These are phyloP conservation scores for Hirtodrosophila alboralis DNA, from an alignment of 2,888 invertebrate genomes.

Conservation along the genomic window DNA sequence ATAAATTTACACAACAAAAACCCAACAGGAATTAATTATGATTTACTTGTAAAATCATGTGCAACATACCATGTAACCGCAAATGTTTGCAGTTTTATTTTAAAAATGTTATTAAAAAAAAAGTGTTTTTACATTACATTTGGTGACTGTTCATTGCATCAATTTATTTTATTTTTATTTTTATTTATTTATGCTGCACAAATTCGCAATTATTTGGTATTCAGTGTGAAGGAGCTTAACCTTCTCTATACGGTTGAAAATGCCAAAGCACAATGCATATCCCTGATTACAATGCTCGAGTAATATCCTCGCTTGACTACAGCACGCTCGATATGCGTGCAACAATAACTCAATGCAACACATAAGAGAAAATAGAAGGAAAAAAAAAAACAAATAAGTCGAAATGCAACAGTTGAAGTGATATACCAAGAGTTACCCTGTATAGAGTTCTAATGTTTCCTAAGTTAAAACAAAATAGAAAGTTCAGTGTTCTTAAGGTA, in stretches of 20 bases:
- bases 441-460: neutral
- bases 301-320: constrained; percentile 26
- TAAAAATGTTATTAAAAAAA: neutral
- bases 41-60: constrained; percentile 3
- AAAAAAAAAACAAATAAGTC: constrained; percentile 1
- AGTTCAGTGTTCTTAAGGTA: too few relatives aligned
- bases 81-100: constrained; percentile 15
- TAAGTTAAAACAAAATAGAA: too few relatives aligned
- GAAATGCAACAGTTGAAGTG: neutral
- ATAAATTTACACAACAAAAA: constrained; percentile 18
- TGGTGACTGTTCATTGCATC: neutral
- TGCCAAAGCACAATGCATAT: constrained; percentile 30
- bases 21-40: constrained; percentile 26
- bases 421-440: constrained; percentile 1
- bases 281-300: constrained; percentile 40
- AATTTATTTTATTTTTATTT: constrained; percentile 11
- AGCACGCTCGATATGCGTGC: constrained; percentile 39
- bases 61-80: constrained; percentile 3
- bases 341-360: constrained; percentile 39
- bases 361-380: constrained; percentile 4
- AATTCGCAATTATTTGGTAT: constrained; percentile 23
- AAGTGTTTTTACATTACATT: too few relatives aligned
- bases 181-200: constrained; percentile 10
- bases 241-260: constrained; percentile 11
- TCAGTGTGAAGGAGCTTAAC: constrained; percentile 8